Evolutionary conservation across 2,888 invertebrate genomes (phyloP).

Genomic region (Microchrysa polita): DNA sequence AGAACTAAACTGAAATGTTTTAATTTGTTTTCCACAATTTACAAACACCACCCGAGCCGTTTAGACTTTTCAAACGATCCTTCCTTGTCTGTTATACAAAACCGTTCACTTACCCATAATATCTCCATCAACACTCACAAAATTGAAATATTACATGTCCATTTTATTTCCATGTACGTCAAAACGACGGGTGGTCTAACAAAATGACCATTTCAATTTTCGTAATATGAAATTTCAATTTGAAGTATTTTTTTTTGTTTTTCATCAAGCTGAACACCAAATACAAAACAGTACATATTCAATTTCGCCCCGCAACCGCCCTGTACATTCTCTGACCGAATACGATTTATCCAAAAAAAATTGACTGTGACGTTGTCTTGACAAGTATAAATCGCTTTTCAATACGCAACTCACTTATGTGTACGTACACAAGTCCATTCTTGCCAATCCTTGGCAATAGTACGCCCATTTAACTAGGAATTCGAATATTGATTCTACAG

Average conservation of each 20-base stretch:
- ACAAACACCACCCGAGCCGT: too few species aligned
- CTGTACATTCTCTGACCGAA: constrained; percentile 2
- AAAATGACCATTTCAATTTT: constrained; percentile 47
- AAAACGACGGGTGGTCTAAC: constrained; percentile 12
- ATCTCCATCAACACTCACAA: constrained; percentile 19
- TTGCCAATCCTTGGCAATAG: too few species aligned
- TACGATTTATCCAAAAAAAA: constrained; percentile 49
- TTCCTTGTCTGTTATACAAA: not conserved
- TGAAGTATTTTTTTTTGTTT: not conserved
- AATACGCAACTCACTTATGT: constrained; percentile 46
- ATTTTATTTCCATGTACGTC: constrained; percentile 42
- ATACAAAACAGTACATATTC: too few species aligned
- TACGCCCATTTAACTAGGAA: not conserved
- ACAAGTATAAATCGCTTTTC: constrained; percentile 51
- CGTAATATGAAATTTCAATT: constrained; percentile 25
- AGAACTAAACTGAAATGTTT: too few species aligned
- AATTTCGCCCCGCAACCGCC: not conserved
- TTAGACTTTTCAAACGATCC: too few species aligned
- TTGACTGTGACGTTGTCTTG: constrained; percentile 48
- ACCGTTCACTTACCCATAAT: not conserved
- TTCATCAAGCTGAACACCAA: not conserved
- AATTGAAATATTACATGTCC: constrained; percentile 44
- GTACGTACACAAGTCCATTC: too few species aligned
- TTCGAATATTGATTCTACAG: too few species aligned
- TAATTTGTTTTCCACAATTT: too few species aligned